These are phyloP conservation scores for Falco novaeseelandiae DNA, from an alignment of 2,797 vertebrate genomes.

Conservation along the genomic window DNA sequence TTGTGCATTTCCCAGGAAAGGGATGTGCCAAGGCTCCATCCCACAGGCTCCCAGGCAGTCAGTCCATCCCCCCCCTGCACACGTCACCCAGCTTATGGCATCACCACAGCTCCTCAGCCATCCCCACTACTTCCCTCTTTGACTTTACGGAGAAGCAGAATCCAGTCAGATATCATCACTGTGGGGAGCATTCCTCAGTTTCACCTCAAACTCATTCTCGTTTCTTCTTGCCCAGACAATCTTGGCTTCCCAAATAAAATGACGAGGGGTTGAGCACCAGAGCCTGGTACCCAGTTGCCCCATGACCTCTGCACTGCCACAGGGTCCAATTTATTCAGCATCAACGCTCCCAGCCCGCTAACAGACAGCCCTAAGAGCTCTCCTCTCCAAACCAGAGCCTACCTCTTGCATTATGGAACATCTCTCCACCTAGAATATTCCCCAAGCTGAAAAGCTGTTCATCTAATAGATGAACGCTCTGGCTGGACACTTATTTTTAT, in stretches of 20 bases:
- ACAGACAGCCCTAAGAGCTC: neutral
- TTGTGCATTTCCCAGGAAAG: neutral
- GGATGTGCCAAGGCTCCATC: neutral
- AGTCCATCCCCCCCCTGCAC: fast-evolving
- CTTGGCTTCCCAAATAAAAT: neutral
- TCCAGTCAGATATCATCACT: fast-evolving
- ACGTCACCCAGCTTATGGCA: neutral
- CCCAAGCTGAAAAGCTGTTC: neutral
- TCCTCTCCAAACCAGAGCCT: neutral
- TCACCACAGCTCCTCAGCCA: neutral
- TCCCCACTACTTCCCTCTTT: fast-evolving
- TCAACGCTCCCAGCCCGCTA: neutral
- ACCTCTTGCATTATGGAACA: neutral
- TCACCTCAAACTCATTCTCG: neutral
- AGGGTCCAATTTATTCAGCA: neutral
- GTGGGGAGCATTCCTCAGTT: neutral
- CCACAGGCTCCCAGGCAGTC: fast-evolving
- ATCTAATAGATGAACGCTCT: neutral
- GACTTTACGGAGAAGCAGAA: neutral
- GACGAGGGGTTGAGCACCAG: neutral
- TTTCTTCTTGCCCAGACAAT: neutral
- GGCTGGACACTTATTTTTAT: neutral
- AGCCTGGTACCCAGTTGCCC: neutral
- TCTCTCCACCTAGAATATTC: neutral
- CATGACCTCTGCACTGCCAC: neutral